These are phyloP conservation scores for Spodoptera frugiperda DNA, from an alignment of 1,140 invertebrate species.

Conservation along the genomic window DNA sequence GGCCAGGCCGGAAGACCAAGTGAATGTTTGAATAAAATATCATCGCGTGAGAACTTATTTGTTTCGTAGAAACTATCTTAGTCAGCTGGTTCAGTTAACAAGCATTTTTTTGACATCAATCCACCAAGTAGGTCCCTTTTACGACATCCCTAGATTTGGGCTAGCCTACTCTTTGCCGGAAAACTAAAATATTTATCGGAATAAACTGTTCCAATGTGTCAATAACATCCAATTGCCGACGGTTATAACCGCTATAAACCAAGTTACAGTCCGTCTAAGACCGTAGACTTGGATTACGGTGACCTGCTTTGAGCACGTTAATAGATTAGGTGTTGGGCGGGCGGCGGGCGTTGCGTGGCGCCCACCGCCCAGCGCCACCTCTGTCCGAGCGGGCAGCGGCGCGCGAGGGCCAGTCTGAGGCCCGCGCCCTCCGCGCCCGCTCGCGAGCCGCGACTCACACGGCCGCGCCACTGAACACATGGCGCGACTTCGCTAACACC, in stretches of 20 bases:
- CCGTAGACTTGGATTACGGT: conserved; percentile 57
- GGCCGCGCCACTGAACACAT: conserved; percentile 55
- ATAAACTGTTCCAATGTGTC: conserved; percentile 26
- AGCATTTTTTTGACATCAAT: no score
- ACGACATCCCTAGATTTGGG: not conserved
- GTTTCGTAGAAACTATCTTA: no score
- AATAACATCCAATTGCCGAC: conserved; percentile 30
- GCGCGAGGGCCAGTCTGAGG: conserved; percentile 74
- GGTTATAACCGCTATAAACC: not conserved
- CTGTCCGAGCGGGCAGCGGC: conserved; percentile 73
- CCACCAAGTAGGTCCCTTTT: no score
- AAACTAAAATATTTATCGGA: conserved; percentile 1
- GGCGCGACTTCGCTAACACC: conserved; percentile 59
- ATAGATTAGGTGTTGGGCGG: conserved; percentile 65
- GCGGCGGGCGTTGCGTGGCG: conserved; percentile 64
- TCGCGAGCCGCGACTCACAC: conserved; percentile 54
- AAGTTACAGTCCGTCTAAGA: conserved; percentile 37
- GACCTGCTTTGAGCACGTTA: conserved; percentile 77
- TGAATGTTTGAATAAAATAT: no score
- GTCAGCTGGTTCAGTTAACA: no score
- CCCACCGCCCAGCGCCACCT: conserved; percentile 62
- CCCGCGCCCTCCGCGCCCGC: conserved; percentile 79
- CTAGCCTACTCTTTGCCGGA: conserved; percentile 2
- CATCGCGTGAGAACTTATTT: no score
- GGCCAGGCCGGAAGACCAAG: no score